These are phyloP conservation scores for Mastigias papua DNA, from an alignment of 30 jellyfish, hydroid and myxozoan species.

Conservation along the genomic window DNA sequence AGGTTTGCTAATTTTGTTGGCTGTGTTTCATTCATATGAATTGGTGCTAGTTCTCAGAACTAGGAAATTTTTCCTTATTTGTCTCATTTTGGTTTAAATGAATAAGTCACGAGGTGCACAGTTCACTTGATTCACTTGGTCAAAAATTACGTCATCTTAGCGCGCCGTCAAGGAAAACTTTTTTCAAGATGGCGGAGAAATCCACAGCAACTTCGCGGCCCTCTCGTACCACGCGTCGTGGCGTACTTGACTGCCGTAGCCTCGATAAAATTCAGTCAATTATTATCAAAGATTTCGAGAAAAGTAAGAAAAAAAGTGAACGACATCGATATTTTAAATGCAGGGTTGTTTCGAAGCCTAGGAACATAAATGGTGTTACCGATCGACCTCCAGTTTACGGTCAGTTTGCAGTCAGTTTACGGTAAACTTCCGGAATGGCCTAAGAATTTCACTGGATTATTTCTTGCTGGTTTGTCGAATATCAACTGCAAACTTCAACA, in stretches of 20 bases:
- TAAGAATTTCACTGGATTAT: too few species aligned
- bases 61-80: constrained; percentile 31
- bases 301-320: background rate
- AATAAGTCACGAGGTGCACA: constrained; percentile 23
- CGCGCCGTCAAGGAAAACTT: background rate
- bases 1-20: too few species aligned
- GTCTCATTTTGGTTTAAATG: constrained; percentile 47
- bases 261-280: constrained; percentile 34
- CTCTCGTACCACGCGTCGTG: constrained; percentile 21
- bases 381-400: too few species aligned
- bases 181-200: background rate
- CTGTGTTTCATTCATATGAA: too few species aligned
- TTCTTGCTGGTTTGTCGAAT: too few species aligned
- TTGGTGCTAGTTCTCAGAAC: too few species aligned
- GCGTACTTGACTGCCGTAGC: constrained; percentile 26
- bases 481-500: too few species aligned
- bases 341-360: constrained; percentile 46
- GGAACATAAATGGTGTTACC: constrained; percentile 31
- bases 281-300: constrained; percentile 33
- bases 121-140: constrained; percentile 35
- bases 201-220: constrained; percentile 32
- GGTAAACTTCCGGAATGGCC: too few species aligned
- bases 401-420: too few species aligned
- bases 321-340: constrained; percentile 8
- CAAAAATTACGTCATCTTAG: background rate